Base-by-base conservation (phyloP, 2,113 vertebrate species). In the Scortum barcoo region DNA sequence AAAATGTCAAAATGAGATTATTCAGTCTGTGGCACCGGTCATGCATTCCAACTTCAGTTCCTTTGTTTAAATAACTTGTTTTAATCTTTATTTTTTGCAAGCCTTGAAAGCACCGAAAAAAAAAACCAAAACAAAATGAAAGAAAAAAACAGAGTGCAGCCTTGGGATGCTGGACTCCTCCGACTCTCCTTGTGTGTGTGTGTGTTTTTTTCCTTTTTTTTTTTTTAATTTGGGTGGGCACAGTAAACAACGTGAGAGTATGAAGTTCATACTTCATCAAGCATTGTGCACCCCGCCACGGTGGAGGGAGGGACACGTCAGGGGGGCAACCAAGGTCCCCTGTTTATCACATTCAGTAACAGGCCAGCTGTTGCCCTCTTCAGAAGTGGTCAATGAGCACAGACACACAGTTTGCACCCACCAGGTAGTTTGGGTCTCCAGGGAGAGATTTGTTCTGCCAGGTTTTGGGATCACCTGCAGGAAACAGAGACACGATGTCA, bases 381-480 rank as follows among this genome's bases (percentile, higher is more conserved):
- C 97, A 99, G 94, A 99, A 99, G 95, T 99, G 98, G 95, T 99
- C 98, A 92, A 99, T 99, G 93, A 99, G 96, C 93, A 99, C 98
- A 87, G 98, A 99, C 86, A 99, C 98, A 93, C 98, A 99, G 96
- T 99, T 99, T 92, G 98, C 97, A 91, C 98, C 98, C 94, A 99
- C 98, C 93, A 99, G 97, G 94, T 99, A 99, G 96, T 99, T 99
- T 75, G 98, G 98, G 93, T 99, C 98, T 91, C 98, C 98, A 0
- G 97, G 98, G 95, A 99, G 97, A 94, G 97, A 98, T 95, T 99
- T 99, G 95, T 99, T 99, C 95, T 99, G 98, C 98, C 98, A 99
- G 88, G 97, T 98, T 96, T 99, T 99, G 90, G 97, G 98, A 92
- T 99, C 98, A 97, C 98, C 98, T 95, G 91, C 46, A 38, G 61